These are phyloP conservation scores for Sciaenops ocellatus DNA, from an alignment of 2,797 vertebrate species.

Conservation along the genomic window DNA sequence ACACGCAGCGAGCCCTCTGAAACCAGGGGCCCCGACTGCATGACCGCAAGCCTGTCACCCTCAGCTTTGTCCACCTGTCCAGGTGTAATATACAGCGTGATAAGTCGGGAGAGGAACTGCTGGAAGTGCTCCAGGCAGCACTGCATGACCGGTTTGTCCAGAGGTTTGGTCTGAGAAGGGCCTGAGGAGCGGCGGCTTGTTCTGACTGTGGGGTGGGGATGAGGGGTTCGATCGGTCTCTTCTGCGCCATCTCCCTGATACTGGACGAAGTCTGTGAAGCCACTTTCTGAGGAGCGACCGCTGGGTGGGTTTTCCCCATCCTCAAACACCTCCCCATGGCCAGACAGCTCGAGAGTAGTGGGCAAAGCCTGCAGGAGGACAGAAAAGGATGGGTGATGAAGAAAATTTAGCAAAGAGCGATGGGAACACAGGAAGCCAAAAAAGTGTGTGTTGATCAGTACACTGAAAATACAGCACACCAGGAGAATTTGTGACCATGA, in stretches of 20 bases:
- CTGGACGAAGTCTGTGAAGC: constrained; percentile 96
- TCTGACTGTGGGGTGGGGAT: constrained; percentile 84
- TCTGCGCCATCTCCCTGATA: constrained; percentile 90
- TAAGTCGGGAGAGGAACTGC: constrained; percentile 93
- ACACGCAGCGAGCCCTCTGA: constrained; percentile 76
- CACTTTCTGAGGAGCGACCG: constrained; percentile 90
- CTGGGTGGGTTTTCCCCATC: constrained; percentile 88
- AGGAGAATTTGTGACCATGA: not conserved
- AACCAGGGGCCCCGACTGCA: constrained; percentile 75
- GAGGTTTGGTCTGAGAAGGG: constrained; percentile 82
- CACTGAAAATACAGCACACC: not conserved
- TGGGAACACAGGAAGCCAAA: not conserved
- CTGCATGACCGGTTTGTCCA: constrained; percentile 98
- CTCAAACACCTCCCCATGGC: constrained; percentile 89
- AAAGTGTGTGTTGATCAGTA: not conserved
- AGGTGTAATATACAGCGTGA: constrained; percentile 91
- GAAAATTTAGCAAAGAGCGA: not conserved
- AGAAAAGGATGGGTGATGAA: not conserved
- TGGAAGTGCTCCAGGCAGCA: constrained; percentile 97
- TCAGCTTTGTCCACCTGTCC: constrained; percentile 70
- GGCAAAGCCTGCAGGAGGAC: constrained; percentile 55
- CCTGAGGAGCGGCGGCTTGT: constrained; percentile 79
- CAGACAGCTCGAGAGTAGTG: constrained; percentile 78
- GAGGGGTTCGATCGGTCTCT: constrained; percentile 82
- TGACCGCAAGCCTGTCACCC: constrained; percentile 70